Base-by-base conservation (phyloP, 2,888 invertebrate species). In the Andrena camellia region DNA sequence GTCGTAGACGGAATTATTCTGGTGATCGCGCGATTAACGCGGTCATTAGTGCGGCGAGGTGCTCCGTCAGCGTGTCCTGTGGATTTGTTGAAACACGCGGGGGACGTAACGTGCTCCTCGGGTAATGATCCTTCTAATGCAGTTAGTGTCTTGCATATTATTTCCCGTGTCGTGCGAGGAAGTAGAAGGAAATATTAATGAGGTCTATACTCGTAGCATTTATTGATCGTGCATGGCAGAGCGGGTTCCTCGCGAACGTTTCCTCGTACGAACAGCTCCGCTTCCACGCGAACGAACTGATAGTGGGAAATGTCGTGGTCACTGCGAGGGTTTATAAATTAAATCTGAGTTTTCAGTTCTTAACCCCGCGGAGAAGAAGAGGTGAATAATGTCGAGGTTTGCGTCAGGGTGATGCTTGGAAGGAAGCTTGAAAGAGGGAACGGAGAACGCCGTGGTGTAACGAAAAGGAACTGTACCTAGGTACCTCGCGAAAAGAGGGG, bases 101-200 rank as follows among this genome's bases (percentile, higher is more conserved):
- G 7, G 8, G n/a, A 20, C n/a, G 52, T 52, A 52, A 20, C 57
- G 8, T 10, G 23, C 57, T 6, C 31, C 3, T 50, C n/a, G n/a
- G 13, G 2, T 29, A 13, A 50, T 42, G 54, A 20, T 33, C 57
- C n/a, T 57, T 57, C 17, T 42, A 31, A 35, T 35, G 35, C 63
- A 35, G 63, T 63, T 42, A 23, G 10, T 62, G 33, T 62, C 29
- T 62, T 35, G 20, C 62, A 8, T 48, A 62, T 48, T 77, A 71
- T 66, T 29, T 20, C 31, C 66, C 17, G 50, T 68, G 59, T 63
- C 23, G 31, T 17, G 29, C 6, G 67, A 17, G 48, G 62, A 67
- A 68, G 81, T 80, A 72, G 72, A 72, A 81, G 81, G 81, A 81
- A 81, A 81, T 68, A 81, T 80, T 81, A 81, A 81, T 81, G 67